These are phyloP conservation scores for Vesta saturnalis DNA, from an alignment of 2,888 invertebrate species.

Conservation along the genomic window DNA sequence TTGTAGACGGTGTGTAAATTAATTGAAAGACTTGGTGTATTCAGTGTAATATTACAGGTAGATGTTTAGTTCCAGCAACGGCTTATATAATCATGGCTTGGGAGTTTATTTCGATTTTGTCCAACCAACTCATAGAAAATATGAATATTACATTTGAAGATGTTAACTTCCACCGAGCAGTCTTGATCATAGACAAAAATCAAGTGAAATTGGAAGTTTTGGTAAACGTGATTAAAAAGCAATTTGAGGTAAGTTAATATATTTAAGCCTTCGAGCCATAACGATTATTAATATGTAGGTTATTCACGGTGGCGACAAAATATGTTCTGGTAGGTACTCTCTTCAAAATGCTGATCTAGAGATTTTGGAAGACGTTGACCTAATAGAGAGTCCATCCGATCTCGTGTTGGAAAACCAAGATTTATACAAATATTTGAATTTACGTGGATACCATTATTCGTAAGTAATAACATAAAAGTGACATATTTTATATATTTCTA, in stretches of 20 bases:
- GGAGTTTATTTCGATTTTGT: slow-evolving; percentile 65
- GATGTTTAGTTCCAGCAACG: slow-evolving; percentile 69
- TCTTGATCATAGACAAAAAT: not conserved
- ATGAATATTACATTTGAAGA: not conserved
- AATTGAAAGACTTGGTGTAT: too few relatives aligned
- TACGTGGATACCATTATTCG: not conserved
- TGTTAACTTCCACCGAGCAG: not conserved
- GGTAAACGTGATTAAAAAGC: not conserved
- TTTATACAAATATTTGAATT: not conserved
- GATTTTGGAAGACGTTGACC: too few relatives aligned
- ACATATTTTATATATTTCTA: not conserved
- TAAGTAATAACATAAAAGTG: not conserved
- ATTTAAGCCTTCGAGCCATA: too few relatives aligned
- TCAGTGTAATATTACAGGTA: too few relatives aligned
- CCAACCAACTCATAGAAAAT: not conserved
- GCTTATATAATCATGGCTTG: slow-evolving; percentile 64
- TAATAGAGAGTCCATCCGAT: too few relatives aligned
- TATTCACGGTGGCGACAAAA: too few relatives aligned
- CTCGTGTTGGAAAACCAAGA: too few relatives aligned
- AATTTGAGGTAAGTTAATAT: not conserved
- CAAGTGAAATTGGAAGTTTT: not conserved
- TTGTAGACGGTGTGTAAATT: slow-evolving; percentile 77
- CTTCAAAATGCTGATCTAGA: too few relatives aligned
- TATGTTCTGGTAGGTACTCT: too few relatives aligned
- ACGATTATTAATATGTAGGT: too few relatives aligned